Evolutionary conservation across 2,113 vertebrate species (phyloP), one percentile per base, ranked within the genome.

Genomic region (Balaeniceps rex): DNA sequence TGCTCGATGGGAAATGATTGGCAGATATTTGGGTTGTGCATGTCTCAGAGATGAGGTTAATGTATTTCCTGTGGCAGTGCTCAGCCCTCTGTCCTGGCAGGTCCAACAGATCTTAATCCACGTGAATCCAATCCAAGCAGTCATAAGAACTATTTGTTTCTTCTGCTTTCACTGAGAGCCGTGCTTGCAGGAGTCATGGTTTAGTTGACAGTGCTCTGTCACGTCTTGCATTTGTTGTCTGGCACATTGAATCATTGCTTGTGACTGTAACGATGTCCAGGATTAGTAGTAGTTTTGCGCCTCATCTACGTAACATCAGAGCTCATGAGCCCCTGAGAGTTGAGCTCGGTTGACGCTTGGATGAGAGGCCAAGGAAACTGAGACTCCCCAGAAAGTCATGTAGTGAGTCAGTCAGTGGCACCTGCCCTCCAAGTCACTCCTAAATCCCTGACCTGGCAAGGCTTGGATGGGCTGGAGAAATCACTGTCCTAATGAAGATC

Each of bases 281-380:
- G 86, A 75, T 74, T 64, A 88, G 80, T 2, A 77, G 89, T 23
- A 65, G 78, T 12, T 77, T 51, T 51, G 46, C 0, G 0, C 74
- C 82, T 74, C 38, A 31, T 71, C 71, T 57, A 12, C 0, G 0
- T 38, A 65, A 80, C 51, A n/a, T 8, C 85, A 86, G 78, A 85
- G 85, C 66, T 94, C 2, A 4, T 12, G 75, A 79, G 42, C 6
- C 31, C 24, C 36, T 34, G 24, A 18, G 69, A 72, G 63, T 7
- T 91, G 70, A 92, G 26, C 40, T 79, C 0, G 0, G 19, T 11
- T 57, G 25, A 36, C 8, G 3, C 47, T 90, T 18, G 84, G 40
- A 40, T 89, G 61, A 90, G 90, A 61, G 44, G 87, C 64, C 71
- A 26, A 80, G 79, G 93, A 96, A 96, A 83, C 60, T 58, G 92